Conservation (phyloP, 2,113 vertebrate species). For the Fulica atra region DNA sequence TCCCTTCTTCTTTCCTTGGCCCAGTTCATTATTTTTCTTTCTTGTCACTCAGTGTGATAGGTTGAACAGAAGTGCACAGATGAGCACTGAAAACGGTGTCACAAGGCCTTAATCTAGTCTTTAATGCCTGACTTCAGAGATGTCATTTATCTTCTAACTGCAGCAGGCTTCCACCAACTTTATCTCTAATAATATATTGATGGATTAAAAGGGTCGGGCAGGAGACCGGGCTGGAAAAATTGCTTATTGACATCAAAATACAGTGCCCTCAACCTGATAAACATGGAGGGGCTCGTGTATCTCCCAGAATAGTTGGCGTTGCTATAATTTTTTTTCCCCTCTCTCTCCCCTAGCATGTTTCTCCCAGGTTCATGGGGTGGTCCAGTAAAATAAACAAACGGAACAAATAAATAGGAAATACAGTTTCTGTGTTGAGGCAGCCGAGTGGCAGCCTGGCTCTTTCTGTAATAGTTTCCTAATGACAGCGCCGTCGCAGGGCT, state of each 20-base stretch:
- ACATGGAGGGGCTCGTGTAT: slow-evolving; percentile 95
- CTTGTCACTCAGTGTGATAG: slow-evolving; percentile 99
- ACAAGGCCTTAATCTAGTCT: slow-evolving; percentile 99
- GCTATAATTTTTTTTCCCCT: slow-evolving; percentile 77
- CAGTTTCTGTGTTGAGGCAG: slow-evolving; percentile 66
- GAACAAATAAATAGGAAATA: slow-evolving; percentile 78
- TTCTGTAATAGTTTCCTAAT: slow-evolving; percentile 66
- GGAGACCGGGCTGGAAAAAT: slow-evolving; percentile 99
- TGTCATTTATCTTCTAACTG: slow-evolving; percentile 99
- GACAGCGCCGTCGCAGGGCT: not conserved
- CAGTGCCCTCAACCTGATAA: slow-evolving; percentile 99
- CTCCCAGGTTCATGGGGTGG: slow-evolving; percentile 80
- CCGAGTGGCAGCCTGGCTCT: slow-evolving; percentile 24
- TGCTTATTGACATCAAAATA: slow-evolving; percentile 99
- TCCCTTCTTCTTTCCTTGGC: slow-evolving; percentile 89
- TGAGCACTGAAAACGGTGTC: slow-evolving; percentile 99
- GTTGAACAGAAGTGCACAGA: slow-evolving; percentile 99
- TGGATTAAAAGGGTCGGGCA: slow-evolving; percentile 99
- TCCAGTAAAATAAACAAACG: slow-evolving; percentile 80
- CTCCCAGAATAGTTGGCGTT: slow-evolving; percentile 85
- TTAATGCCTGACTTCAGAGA: slow-evolving; percentile 99
- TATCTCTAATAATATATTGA: slow-evolving; percentile 99
- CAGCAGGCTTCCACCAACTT: slow-evolving; percentile 99
- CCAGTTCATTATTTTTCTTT: slow-evolving; percentile 99
- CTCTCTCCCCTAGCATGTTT: slow-evolving; percentile 61